Base-by-base conservation (phyloP, 2,113 vertebrate species). In the Taxidea taxus region DNA sequence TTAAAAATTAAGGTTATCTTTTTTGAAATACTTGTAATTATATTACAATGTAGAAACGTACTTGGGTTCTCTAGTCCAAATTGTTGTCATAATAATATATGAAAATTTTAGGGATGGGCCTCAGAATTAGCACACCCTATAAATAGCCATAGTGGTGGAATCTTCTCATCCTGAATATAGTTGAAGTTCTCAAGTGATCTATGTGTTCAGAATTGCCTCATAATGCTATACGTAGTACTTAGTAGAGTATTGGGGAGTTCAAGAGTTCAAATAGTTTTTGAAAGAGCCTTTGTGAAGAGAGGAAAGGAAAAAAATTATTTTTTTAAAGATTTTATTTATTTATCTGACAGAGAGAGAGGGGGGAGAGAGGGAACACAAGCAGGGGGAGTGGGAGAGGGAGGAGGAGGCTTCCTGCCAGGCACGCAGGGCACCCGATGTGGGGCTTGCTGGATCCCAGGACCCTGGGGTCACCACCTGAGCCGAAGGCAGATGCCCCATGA, bases 1-100 rank as follows among this genome's bases (percentile, higher is more conserved):
- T 78, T 93, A 75, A 81, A 81, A 90, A 88, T 37, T 54, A 91
- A 47, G 44, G 15, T 87, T 58, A 23, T 86, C 8, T 56, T 66
- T 37, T 97, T 75, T 81, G 44, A 97, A 80, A 85, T 84, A 74
- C 23, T 94, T 75, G 39, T 75, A 75, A 75, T 75, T 82, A 23
- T 5, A 20, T 72, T 84, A 31, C 66, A 44, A 6, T 56, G 2
- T 58, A 83, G 21, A 66, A 51, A 42, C 25, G 84, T 42, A 75
- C 44, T 31, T 91, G 66, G 13, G 14, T 87, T 83, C 42, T 42
- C n/a, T 77, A 91, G 83, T 42, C 31, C 90, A 56, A 70, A 34
- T 49, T 29, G 23, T 60, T 77, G 42, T 47, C 27, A 39, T 93
- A 60, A 75, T 83, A 85, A 29, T 87, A 60, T 62, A 34, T 70